Base-by-base conservation (phyloP, 2,797 vertebrate genomes). In the Neosalanx taihuensis region DNA sequence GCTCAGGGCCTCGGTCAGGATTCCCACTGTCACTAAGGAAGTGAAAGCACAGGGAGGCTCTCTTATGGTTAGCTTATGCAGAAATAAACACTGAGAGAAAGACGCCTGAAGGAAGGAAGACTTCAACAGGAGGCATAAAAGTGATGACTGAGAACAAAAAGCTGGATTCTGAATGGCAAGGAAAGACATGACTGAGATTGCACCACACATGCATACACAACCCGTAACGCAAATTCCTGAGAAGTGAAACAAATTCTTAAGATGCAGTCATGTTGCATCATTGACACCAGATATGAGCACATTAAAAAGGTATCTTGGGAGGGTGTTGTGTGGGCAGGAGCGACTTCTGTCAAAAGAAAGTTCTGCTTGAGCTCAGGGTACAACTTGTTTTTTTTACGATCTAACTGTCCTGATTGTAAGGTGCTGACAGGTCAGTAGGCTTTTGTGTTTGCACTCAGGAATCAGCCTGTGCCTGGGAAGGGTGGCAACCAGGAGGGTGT, bases 11-110 rank as follows among this genome's bases (percentile, higher is more conserved):
- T 85, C 79, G 78, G 81, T 89, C 85, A 82, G 85, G 83, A 86
- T 89, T 89, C 85, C 87, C 85, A 90, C 84, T 81, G 88, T 86
- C 83, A 85, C 76, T 81, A 82, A 91, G 89, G 88, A 91, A 91
- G 90, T 86, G 83, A 90, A 90, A 89, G 86, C 85, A 84, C 58
- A 78, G 77, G 81, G 85, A 83, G 81, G 81, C 81, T 85, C 71
- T 84, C 86, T 88, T 87, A 89, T 84, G 84, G 84, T 88, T 77
- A 75, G 81, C 72, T 73, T 79, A 81, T 84, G 72, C 74, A 76
- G 80, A 88, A 86, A 91, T 83, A 88, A 89, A 89, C 84, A 88
- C 78, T 72, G 73, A 79, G 80, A 86, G 77, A 85, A 83, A 78
- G 79, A 81, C 78, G 68, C 82, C 69, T 83, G 23, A 26, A 26